Evolutionary conservation across 2,797 vertebrate species (phyloP), one percentile per base, ranked within the genome.

Genomic region (Chrosomus eos): DNA sequence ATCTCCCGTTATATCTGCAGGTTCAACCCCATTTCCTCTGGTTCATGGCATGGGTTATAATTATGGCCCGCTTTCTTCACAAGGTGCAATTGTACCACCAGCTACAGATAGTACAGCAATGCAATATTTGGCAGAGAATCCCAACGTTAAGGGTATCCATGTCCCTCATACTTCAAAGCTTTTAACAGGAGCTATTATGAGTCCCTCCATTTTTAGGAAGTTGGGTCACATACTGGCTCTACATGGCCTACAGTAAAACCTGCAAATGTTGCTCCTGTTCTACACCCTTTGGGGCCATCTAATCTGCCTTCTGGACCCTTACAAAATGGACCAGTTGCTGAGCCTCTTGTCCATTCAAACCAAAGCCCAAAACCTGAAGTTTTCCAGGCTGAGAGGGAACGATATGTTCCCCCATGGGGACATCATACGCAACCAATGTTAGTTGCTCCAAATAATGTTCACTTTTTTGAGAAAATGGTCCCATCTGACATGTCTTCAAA

Each of bases 41-140:
- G n/a, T 66, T 76, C 18, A 83, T 3, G 60, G 18, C 18, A 55
- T 43, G 11, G n/a, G 73, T 76, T 76, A 67, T 75, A 74, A 51
- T 67, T 31, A 55, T 76, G 45, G 3, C 40, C 70, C 5, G 13
- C 45, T 64, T 51, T 26, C 31, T 45, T 36, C 31, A 64, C 18
- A 55, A 23, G 51, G 16, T 71, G 11, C 19, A 10, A 18, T 0
- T 67, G 5, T 36, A n/a, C 48, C 2, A 67, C 31, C n/a, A 38
- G 13, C n/a, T 51, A 64, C n/a, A 31, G 58, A 80, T 45, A 13
- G 9, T 66, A 13, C 28, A 75, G 45, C 28, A 53, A 40, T 48
- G 16, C 45, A 83, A 55, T 31, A 76, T 76, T 53, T 82, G 28
- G 26, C 7, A 45, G 36, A 68, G 6, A 21, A 62, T 55, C 45